phyloP scores from a whole-genome alignment of 2,888 invertebrate genomes.

The Lamproptera curius region DNA sequence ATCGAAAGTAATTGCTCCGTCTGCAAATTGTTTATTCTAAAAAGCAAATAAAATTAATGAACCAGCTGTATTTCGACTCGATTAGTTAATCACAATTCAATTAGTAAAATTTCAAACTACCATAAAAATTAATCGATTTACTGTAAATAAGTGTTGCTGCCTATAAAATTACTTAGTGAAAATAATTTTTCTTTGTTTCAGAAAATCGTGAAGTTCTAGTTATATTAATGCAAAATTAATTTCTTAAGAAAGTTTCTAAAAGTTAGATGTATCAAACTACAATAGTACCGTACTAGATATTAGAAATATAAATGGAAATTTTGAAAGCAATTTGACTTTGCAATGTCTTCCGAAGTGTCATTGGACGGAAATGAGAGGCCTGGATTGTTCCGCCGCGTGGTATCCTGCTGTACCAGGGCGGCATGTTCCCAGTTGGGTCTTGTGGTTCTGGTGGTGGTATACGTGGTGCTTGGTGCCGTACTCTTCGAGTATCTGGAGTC shows the following conservation, averaged over 20 bases:
- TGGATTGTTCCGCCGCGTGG: conserved; percentile 48
- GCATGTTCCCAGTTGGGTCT: conserved; percentile 84
- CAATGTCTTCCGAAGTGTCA: conserved; percentile 71
- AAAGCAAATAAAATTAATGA: background rate
- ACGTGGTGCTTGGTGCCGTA: conserved; percentile 86
- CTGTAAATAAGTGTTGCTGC: too few relatives aligned
- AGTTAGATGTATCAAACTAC: background rate
- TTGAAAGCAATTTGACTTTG: conserved; percentile 18
- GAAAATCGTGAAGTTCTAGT: conserved; percentile 1
- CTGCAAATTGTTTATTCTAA: background rate
- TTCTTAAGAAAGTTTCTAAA: background rate
- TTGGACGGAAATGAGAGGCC: conserved; percentile 62
- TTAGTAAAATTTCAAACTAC: background rate
- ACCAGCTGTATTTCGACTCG: background rate
- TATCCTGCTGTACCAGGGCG: conserved; percentile 68
- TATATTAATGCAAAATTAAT: background rate
- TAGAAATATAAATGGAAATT: background rate
- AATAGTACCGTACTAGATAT: background rate
- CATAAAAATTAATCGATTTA: too few relatives aligned
- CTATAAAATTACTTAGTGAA: background rate
- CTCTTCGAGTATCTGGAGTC: conserved; percentile 87
- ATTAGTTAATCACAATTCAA: background rate
- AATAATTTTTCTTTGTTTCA: conserved; percentile 18
- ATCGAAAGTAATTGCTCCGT: background rate
- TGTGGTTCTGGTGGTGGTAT: conserved; percentile 84